Percentiles rank a stretch among this genome's conserved stretches.
Conservation (phyloP, 2,113 vertebrate genomes). For the Scartelaos histophorus region DNA sequence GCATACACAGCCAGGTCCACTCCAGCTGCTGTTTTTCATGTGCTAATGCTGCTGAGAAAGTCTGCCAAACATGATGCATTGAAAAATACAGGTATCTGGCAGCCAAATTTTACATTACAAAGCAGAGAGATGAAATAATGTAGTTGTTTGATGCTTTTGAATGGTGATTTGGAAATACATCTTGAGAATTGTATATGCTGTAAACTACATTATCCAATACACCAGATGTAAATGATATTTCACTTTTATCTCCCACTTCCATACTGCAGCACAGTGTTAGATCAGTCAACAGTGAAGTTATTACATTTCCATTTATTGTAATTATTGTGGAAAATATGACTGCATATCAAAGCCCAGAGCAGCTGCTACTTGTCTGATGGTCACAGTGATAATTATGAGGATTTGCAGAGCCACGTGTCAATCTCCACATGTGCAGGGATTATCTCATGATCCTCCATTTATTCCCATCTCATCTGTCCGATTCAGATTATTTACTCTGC, state of each 20-base stretch:
- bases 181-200: no score
- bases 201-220: no score
- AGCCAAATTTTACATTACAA: background rate
- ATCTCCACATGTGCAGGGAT: conserved; percentile 38
- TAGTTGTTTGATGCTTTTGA: background rate
- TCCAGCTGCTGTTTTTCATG: conserved; percentile 74
- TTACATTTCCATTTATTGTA: background rate
- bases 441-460: conserved; percentile 49
- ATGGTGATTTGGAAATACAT: background rate
- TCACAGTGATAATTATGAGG: conserved; percentile 33
- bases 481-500: conserved; percentile 36
- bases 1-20: conserved; percentile 51
- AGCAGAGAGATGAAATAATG: background rate
- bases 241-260: no score
- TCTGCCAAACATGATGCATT: conserved; percentile 47
- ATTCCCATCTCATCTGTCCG: conserved; percentile 42
- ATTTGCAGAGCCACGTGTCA: conserved; percentile 27
- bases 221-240: no score
- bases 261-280: background rate
- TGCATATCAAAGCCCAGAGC: background rate
- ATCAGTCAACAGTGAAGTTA: background rate
- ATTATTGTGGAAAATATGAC: background rate
- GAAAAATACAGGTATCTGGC: conserved; percentile 13
- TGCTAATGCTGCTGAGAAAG: conserved; percentile 69
- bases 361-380: conserved; percentile 13